phyloP scores from a whole-genome alignment of 2,113 vertebrate species.

The Bothrops jararaca region DNA sequence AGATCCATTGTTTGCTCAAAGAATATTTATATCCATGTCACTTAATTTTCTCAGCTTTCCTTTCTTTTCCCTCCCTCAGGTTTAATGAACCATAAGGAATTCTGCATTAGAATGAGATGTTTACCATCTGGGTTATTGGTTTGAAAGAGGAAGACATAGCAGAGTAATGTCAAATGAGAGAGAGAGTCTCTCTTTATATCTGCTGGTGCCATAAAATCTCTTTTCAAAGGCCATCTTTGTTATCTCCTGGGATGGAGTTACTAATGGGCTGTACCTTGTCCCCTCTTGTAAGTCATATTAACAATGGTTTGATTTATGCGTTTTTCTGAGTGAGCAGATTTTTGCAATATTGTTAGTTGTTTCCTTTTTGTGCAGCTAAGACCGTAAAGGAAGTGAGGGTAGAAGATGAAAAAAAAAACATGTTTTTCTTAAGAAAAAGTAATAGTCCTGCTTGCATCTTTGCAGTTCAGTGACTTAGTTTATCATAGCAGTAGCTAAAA shows the following conservation, averaged over 20 bases:
- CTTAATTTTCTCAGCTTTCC: background rate
- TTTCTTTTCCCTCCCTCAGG: background rate
- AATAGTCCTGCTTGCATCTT: slow-evolving; percentile 30
- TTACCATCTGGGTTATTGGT: slow-evolving; percentile 19
- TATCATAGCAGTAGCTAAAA: background rate
- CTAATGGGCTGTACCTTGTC: slow-evolving; percentile 16
- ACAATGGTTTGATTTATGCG: slow-evolving; percentile 32
- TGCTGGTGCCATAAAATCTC: background rate
- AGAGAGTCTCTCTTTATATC: slow-evolving; percentile 11
- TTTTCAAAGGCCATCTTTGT: slow-evolving; percentile 16
- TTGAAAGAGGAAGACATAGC: background rate
- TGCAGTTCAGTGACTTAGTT: background rate
- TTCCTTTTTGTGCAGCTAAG: slow-evolving; percentile 19
- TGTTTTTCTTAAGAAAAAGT: background rate
- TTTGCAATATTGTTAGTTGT: slow-evolving; percentile 21
- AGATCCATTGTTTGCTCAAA: background rate
- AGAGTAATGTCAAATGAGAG: slow-evolving; percentile 11
- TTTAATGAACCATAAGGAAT: slow-evolving; percentile 48
- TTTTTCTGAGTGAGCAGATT: slow-evolving; percentile 3
- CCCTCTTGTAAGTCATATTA: slow-evolving; percentile 17
- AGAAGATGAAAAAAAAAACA: fast-evolving
- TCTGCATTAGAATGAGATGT: slow-evolving; percentile 36
- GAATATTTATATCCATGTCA: slow-evolving; percentile 2
- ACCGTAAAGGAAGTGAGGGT: background rate
- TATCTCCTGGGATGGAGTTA: slow-evolving; percentile 36